Evolutionary conservation across 1,140 invertebrate genomes (phyloP), one percentile per base, ranked within the genome.

Genomic region (Branchinecta lindahli): DNA sequence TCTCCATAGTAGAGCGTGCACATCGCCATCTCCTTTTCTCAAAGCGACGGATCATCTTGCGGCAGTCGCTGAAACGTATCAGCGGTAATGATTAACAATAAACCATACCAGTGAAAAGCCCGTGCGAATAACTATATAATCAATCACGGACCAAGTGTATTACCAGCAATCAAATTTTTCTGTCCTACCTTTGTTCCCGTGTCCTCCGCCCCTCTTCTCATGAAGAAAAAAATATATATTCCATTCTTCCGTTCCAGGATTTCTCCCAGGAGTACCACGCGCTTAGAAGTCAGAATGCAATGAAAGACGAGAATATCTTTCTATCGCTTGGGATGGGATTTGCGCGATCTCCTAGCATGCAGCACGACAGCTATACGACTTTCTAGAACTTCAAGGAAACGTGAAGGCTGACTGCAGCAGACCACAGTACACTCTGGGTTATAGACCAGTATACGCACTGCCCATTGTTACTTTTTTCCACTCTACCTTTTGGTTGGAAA

Each of bases 251-350:
- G 68, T 75, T 77, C 15, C 74, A 86, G 85, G 85, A 87, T 75
- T 90, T 88, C 79, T 85, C 82, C n/a, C 86, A 89, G 61, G 82
- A 84, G 72, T 91, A 91, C 78, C 88, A 90, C 75, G 79, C 81
- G 72, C 80, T 83, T 70, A 88, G 86, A 75, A 77, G 79, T 3
- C 79, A 81, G 61, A 78, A 83, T 73, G 83, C 84, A 33, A 83
- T 83, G 0, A 79, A 84, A 72, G 82, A 82, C 52, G 84, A 87
- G 72, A 80, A 78, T 5, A 77, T 85, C 45, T 75, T 77, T 9
- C 78, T 77, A 71, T 77, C 81, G 8, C 79, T 82, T 46, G 78
- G 78, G 46, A 71, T 76, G 77, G 61, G 76, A 0, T 80, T 84
- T 3, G 78, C 83, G 46, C 83, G 88, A 78, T 90, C 88, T 71